Percentiles rank a stretch among this genome's conserved stretches.
Conservation (phyloP, 2,797 vertebrate genomes). For the Pteronotus mesoamericanus region DNA sequence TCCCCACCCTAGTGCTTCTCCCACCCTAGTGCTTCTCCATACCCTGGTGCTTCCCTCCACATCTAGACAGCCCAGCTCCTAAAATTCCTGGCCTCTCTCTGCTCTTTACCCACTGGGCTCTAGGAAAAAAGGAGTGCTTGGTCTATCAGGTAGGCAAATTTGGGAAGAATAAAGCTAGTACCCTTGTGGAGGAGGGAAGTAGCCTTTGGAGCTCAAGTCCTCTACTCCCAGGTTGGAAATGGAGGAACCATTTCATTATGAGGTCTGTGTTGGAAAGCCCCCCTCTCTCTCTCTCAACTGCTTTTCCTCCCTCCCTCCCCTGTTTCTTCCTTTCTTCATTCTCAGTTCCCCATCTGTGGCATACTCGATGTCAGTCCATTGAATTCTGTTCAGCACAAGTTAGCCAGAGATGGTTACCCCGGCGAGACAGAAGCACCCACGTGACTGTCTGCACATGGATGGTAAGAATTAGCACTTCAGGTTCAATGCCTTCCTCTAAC, state of each 20-base stretch:
- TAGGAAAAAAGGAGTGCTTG: too few relatives aligned
- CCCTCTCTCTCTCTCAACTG: rapidly evolving
- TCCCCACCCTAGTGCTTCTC: background rate
- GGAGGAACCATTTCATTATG: background rate
- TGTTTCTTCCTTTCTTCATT: background rate
- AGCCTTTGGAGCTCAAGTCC: rapidly evolving
- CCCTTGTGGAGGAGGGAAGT: background rate
- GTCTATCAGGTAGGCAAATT: background rate
- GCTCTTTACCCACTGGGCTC: background rate
- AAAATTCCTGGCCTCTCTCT: background rate
- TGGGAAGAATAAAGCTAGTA: background rate
- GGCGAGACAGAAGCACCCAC: background rate
- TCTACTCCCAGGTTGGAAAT: background rate
- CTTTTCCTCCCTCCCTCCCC: too few relatives aligned
- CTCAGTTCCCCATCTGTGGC: background rate
- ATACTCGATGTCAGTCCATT: background rate
- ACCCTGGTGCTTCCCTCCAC: background rate
- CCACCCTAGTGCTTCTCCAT: background rate
- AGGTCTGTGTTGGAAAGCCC: background rate
- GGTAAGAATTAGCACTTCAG: background rate
- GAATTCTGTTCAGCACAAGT: background rate
- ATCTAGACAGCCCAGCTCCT: background rate
- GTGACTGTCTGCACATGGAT: rapidly evolving
- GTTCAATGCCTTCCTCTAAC: background rate
- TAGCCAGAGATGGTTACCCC: background rate